phyloP scores from a whole-genome alignment of 1,140 invertebrate genomes.

The Oryctes rhinoceros region DNA sequence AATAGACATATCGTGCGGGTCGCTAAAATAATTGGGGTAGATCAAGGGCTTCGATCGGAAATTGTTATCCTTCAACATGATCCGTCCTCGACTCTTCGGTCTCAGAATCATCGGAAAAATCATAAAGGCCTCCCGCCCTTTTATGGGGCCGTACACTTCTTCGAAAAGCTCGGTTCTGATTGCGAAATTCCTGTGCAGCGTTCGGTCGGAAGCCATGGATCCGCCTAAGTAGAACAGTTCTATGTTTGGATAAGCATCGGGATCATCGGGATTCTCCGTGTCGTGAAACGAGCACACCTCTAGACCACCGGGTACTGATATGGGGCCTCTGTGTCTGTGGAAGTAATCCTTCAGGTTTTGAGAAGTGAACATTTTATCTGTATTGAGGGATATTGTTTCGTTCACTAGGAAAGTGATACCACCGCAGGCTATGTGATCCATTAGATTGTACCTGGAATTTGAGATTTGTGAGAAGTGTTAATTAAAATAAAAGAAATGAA shows the following conservation, averaged over 20 bases:
- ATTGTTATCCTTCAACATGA: constrained; percentile 70
- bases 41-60: constrained; percentile 82
- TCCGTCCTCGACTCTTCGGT: constrained; percentile 75
- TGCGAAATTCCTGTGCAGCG: constrained; percentile 58
- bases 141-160: constrained; percentile 57
- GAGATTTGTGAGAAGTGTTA: background rate
- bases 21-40: constrained; percentile 79
- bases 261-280: constrained; percentile 65
- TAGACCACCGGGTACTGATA: constrained; percentile 80
- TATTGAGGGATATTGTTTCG: constrained; percentile 58
- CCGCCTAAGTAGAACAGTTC: constrained; percentile 74
- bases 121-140: constrained; percentile 56
- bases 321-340: constrained; percentile 70
- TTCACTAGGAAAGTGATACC: constrained; percentile 73
- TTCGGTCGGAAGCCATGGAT: constrained; percentile 60
- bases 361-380: constrained; percentile 50
- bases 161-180: constrained; percentile 60
- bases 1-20: constrained; percentile 61
- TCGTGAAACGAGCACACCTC: constrained; percentile 79
- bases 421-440: constrained; percentile 80
- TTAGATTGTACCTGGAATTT: constrained; percentile 68
- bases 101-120: constrained; percentile 71
- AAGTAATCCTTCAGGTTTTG: constrained; percentile 62
- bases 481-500: background rate
- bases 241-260: constrained; percentile 76